phyloP scores from a whole-genome alignment of 2,797 vertebrate species.

The Tapirus indicus region DNA sequence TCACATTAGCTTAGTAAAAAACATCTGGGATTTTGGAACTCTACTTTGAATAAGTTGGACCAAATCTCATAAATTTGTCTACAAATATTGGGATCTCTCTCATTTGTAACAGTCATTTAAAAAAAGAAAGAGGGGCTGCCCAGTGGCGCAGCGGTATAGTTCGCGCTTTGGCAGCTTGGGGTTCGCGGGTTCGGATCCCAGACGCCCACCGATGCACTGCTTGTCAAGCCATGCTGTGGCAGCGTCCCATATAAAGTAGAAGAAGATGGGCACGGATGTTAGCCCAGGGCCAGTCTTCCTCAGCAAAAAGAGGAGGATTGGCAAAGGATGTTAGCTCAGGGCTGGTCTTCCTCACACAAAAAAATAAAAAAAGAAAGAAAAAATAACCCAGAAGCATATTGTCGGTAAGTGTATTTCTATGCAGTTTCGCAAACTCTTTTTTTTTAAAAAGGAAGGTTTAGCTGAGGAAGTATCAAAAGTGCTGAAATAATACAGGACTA shows the following conservation, averaged over 20 bases:
- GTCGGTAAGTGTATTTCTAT: background rate
- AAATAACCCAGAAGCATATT: background rate
- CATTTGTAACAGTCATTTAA: background rate
- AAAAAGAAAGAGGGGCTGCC: background rate
- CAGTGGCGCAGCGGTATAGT: no score
- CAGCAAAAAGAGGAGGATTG: no score
- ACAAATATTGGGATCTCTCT: background rate
- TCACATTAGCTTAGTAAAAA: background rate
- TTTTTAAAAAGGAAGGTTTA: background rate
- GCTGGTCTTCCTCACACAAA: no score
- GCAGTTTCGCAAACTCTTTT: background rate
- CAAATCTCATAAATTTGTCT: background rate
- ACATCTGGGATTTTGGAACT: constrained; percentile 37
- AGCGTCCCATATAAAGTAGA: no score
- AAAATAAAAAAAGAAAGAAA: background rate
- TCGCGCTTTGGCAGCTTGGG: no score
- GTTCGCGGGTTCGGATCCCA: no score
- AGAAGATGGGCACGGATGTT: no score
- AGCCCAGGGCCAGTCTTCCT: no score
- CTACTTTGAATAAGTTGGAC: constrained; percentile 21
- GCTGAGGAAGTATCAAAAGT: background rate
- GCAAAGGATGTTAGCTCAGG: no score
- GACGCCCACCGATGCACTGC: no score
- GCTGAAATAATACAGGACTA: background rate
- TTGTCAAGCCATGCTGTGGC: no score